These are phyloP conservation scores for Trypoxylon attenuatum DNA, from an alignment of 2,888 invertebrate genomes.

Conservation along the genomic window DNA sequence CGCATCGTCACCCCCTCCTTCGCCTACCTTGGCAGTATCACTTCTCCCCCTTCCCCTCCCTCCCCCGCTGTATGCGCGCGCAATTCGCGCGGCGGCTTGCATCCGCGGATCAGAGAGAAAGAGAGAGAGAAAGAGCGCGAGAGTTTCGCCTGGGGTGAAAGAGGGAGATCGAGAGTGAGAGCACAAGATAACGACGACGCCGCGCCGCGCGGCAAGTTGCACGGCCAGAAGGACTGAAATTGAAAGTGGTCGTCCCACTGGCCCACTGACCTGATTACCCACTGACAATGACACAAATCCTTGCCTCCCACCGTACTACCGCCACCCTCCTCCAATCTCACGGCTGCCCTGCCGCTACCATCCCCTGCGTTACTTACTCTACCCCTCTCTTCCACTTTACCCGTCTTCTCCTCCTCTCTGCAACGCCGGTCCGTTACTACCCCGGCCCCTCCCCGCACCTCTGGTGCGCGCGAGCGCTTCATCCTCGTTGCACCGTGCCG, in stretches of 20 bases:
- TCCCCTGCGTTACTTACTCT: neutral
- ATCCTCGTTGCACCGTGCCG: neutral
- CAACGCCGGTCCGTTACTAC: neutral
- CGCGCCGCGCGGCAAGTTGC: conserved; percentile 64
- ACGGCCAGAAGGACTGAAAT: conserved; percentile 71
- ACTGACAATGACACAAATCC: conserved; percentile 77
- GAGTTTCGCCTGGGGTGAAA: conserved; percentile 4
- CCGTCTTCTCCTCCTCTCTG: neutral
- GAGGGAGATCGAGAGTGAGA: conserved; percentile 27
- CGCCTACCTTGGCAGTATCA: neutral
- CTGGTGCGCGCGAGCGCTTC: neutral
- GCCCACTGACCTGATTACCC: conserved; percentile 82
- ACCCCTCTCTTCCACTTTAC: neutral
- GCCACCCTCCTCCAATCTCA: conserved; percentile 58
- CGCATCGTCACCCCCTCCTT: neutral
- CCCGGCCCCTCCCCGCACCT: neutral
- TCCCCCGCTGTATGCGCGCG: conserved; percentile 2
- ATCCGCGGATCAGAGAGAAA: neutral
- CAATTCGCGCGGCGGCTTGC: neutral
- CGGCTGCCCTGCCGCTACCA: neutral
- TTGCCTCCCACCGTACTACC: conserved; percentile 75
- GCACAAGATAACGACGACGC: conserved; percentile 60
- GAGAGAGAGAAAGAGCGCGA: conserved; percentile 6
- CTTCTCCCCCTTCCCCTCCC: neutral
- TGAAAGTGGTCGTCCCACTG: conserved; percentile 77